phyloP scores from a whole-genome alignment of 2,113 vertebrate genomes.

The Formicarius rufipectus region DNA sequence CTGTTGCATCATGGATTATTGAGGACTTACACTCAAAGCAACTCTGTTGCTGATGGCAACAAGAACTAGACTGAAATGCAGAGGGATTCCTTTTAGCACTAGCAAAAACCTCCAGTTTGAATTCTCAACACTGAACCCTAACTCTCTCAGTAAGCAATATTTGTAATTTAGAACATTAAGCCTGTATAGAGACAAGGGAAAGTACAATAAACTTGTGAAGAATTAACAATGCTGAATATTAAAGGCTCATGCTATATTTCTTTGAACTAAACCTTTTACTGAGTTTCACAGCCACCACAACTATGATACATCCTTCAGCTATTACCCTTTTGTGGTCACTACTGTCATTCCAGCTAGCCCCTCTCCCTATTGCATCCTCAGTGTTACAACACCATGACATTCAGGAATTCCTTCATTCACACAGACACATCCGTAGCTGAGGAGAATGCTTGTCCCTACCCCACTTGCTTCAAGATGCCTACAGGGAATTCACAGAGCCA shows the following conservation, averaged over 20 bases:
- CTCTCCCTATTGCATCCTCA: background rate
- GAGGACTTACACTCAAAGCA: background rate
- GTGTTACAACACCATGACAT: background rate
- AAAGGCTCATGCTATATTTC: background rate
- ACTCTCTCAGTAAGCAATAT: background rate
- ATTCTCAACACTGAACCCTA: background rate
- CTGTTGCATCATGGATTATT: background rate
- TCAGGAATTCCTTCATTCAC: background rate
- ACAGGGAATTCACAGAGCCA: background rate
- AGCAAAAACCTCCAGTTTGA: background rate
- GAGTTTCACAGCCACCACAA: background rate
- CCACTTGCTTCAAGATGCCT: background rate
- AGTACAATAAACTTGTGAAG: background rate
- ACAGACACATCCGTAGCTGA: rapidly evolving
- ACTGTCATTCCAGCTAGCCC: background rate
- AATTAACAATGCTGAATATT: background rate
- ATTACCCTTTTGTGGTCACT: background rate
- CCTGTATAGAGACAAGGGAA: background rate
- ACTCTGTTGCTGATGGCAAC: background rate
- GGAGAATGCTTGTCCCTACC: background rate
- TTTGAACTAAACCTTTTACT: background rate
- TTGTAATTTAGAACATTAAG: background rate
- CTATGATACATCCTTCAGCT: background rate
- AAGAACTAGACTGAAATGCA: background rate
- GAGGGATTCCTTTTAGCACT: background rate